Evolutionary conservation across 2,888 invertebrate species (phyloP).

Genomic region (Candidula unifasciata): DNA sequence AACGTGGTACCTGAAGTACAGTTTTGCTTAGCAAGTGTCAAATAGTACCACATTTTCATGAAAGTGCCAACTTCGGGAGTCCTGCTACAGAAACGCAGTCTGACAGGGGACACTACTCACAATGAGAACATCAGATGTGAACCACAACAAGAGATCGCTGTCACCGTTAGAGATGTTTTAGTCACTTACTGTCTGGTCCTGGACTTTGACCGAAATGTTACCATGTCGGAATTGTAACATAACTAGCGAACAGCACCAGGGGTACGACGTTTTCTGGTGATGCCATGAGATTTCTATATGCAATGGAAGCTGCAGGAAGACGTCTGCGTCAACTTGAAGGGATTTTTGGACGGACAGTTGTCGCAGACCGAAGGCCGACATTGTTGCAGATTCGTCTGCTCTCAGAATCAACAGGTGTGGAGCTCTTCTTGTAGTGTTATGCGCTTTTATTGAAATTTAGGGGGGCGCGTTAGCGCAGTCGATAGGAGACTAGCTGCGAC

Average conservation of each 20-base stretch:
- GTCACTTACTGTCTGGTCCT: not conserved
- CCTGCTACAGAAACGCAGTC: no score
- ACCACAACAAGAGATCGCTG: not conserved
- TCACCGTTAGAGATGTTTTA: not conserved
- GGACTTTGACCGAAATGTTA: slow-evolving; percentile 34
- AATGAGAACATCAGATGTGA: not conserved
- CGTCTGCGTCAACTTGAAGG: slow-evolving; percentile 42
- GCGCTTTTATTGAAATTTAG: no score
- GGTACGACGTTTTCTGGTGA: not conserved
- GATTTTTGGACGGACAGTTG: slow-evolving; percentile 5
- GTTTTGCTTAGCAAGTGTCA: no score
- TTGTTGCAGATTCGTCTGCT: slow-evolving; percentile 43
- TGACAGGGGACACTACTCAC: no score
- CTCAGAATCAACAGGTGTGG: slow-evolving; percentile 35
- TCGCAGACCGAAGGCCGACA: not conserved
- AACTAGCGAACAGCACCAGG: not conserved
- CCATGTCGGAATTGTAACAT: slow-evolving; percentile 1
- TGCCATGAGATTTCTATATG: slow-evolving; percentile 38
- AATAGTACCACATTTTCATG: no score
- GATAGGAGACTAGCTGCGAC: no score
- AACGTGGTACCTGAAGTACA: no score
- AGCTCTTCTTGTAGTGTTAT: no score
- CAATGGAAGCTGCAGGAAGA: slow-evolving; percentile 46
- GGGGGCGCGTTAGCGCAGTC: no score
- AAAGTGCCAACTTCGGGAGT: no score